phyloP scores from a whole-genome alignment of 2,888 invertebrate species.

The Eledone cirrhosa region DNA sequence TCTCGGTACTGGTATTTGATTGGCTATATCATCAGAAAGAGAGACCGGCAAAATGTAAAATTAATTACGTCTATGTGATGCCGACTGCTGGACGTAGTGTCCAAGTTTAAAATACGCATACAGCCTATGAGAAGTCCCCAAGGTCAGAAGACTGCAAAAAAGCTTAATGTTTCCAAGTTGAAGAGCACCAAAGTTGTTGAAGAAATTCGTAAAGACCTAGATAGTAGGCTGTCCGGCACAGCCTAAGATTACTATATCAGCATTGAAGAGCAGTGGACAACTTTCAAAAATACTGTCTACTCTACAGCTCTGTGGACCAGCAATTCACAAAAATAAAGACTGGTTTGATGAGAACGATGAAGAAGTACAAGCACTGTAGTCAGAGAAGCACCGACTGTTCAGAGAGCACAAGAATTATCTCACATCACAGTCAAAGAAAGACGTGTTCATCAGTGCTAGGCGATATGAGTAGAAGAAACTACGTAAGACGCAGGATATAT shows the following conservation, averaged over 20 bases:
- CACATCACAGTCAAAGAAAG: too few species aligned
- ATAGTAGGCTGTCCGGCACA: too few species aligned
- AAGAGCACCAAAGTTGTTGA: background rate
- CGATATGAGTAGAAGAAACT: too few species aligned
- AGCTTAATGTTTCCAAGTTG: background rate
- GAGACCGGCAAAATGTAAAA: background rate
- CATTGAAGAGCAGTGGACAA: background rate
- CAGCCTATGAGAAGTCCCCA: too few species aligned
- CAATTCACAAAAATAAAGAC: background rate
- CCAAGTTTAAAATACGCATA: too few species aligned
- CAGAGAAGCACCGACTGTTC: too few species aligned
- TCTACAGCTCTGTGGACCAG: background rate
- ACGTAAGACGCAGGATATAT: too few species aligned
- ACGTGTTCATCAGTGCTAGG: too few species aligned
- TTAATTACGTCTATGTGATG: background rate
- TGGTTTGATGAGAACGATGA: background rate
- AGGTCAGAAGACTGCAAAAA: background rate
- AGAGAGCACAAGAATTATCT: too few species aligned
- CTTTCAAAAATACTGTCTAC: background rate
- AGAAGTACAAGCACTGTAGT: background rate
- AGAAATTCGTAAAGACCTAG: too few species aligned
- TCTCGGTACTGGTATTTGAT: background rate
- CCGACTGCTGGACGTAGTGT: background rate
- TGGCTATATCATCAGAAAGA: background rate
- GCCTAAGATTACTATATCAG: background rate